Evolutionary conservation across 2,888 invertebrate genomes (phyloP), one percentile per base, ranked within the genome.

Genomic region (Tetragonula carbonaria): DNA sequence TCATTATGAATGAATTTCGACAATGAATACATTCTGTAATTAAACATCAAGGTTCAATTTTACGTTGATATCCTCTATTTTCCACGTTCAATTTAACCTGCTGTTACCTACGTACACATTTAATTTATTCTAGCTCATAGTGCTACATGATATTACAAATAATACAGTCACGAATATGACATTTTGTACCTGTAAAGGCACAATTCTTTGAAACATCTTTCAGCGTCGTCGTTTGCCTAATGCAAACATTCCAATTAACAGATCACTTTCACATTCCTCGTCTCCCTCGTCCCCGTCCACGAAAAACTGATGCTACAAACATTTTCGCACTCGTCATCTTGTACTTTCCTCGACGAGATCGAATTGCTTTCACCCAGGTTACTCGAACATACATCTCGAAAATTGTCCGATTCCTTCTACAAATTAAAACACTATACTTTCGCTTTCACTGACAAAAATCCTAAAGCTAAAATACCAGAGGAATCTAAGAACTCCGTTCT

Each of bases 291-390:
- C 45, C 1, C 0, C 8, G 45, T 45, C 33, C 2, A 51, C 16
- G 11, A 55, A 55, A 33, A 75, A 75, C 18, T 55, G 45, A n/a
- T 33, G 4, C 28, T 21, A 13, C 8, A 13, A 33, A 51, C 51
- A 51, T 51, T 70, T 62, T 68, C 38, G 16, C 71, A 50, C 4
- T 11, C n/a, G 62, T 50, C 28, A 4, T 51, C 28, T 23, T 2
- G 18, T 72, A 59, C 38, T 23, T 59, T 66, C 55, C 51, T 21
- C 71, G 55, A 71, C 21, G 70, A 38, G 59, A 79, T 72, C 57
- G 71, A 59, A 72, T 66, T 66, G 55, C 80, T 72, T 80, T 80
- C 80, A 59, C 80, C 14, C 57, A 45, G 57, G 65, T 80, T 38
- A 18, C n/a, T 53, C 23, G 28, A 28, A 28, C 28, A 5, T 50